Base-by-base conservation (phyloP, 1,140 invertebrate genomes). In the Glossosoma conforme region DNA sequence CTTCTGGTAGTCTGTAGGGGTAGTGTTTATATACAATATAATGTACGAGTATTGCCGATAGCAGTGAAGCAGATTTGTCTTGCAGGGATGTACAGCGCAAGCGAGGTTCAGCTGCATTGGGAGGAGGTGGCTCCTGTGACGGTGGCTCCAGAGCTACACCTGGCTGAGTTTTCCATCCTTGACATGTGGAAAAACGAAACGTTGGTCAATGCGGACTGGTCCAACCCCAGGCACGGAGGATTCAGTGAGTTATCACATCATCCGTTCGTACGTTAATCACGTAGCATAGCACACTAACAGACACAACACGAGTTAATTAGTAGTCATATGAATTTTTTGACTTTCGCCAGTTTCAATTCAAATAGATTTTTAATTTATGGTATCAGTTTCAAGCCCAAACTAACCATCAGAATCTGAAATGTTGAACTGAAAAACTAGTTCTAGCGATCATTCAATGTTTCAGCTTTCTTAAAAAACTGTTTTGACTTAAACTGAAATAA, bases 131-230 rank as follows among this genome's bases (percentile, higher is more conserved):
- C 79, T 35, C 85, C 89, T 5, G 84, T 91, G 5, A 78, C 82
- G 6, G 73, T 91, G 15, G 87, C 87, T 9, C 75, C 80, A 1
- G 82, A 87, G 44, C 64, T 91, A 20, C 87, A 91, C 62, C 69
- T 93, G n/a, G 89, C 89, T 0, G 89, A 92, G 64, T 93, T 89
- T 60, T 77, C 80, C 17, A 66, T 90, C 3, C 71, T 83, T 13
- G 77, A 78, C 18, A 80, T 77, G 53, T 88, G 83, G 82, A 83
- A 80, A 0, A 86, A 88, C 60, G 76, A 77, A 50, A 81, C 80
- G 3, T 74, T 80, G 17, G 78, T 83, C 2, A 78, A 79, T 47
- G 84, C 85, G 3, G 82, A 84, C 30, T 69, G 79, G 14, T 71
- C 77, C 13, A 77, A 84, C 57, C 78, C 85, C 60, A 73, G 82